Conservation (phyloP, 30 jellyfish, hydroid and myxozoan species). For the Chrysaora quinquecirrha region DNA sequence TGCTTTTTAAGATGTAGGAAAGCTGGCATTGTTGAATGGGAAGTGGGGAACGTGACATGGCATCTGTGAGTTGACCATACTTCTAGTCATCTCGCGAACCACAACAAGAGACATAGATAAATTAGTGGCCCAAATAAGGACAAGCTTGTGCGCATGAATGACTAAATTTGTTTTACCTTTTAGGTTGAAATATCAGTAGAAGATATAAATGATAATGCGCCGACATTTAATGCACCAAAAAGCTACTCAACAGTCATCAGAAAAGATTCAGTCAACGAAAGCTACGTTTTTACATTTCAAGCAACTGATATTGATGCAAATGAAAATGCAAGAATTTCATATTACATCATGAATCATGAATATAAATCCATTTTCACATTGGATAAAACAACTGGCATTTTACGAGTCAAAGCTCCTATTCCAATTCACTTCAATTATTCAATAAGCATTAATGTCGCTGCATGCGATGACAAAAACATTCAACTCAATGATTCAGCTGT, state of each 20-base stretch:
- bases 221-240: constrained; percentile 43
- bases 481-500: constrained; percentile 25
- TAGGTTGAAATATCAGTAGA: constrained; percentile 6
- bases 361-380: not conserved
- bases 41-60: too few species aligned
- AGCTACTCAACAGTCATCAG: constrained; percentile 55
- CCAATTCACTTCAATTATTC: constrained; percentile 15
- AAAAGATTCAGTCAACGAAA: constrained; percentile 32
- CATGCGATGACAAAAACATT: constrained; percentile 32
- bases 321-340: constrained; percentile 46
- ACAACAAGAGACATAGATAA: too few species aligned
- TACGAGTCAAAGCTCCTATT: constrained; percentile 25
- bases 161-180: not conserved
- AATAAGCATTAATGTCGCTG: constrained; percentile 29
- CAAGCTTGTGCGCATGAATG: too few species aligned
- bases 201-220: constrained; percentile 40
- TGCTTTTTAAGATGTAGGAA: too few species aligned
- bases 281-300: constrained; percentile 21
- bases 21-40: too few species aligned
- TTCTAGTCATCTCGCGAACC: too few species aligned
- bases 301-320: constrained; percentile 48
- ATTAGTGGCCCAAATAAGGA: too few species aligned
- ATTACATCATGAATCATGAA: not conserved
- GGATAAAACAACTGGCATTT: constrained; percentile 47
- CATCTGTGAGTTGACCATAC: too few species aligned